Conservation (phyloP, 2,797 vertebrate genomes). For the Poecilia wingei region DNA sequence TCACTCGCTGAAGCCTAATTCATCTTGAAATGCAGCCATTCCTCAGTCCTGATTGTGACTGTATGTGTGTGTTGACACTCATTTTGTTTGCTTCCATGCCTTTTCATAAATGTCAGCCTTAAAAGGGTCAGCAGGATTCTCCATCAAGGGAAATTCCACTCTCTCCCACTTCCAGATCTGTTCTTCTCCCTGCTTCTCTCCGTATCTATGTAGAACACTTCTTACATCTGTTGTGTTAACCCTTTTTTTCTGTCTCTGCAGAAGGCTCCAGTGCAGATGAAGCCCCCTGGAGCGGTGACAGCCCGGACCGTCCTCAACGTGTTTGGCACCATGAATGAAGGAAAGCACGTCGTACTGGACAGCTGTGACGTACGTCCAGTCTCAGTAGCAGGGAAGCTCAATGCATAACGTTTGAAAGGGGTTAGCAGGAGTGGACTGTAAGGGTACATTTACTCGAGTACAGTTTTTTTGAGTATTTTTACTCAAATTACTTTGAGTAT, state of each 20-base stretch:
- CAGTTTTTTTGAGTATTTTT: too few relatives aligned
- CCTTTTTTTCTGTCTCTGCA: slow-evolving; percentile 52
- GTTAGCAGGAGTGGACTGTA: too few relatives aligned
- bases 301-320: slow-evolving; percentile 87
- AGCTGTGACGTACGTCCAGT: slow-evolving; percentile 81
- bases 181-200: not conserved
- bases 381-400: not conserved
- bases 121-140: slow-evolving; percentile 12
- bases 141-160: slow-evolving; percentile 48
- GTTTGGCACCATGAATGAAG: slow-evolving; percentile 73
- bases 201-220: not conserved
- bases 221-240: not conserved
- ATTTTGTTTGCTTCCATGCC: slow-evolving; percentile 49
- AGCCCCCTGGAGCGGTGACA: slow-evolving; percentile 84
- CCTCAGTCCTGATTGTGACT: slow-evolving; percentile 37
- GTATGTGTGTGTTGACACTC: slow-evolving; percentile 29
- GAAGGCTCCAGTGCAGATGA: slow-evolving; percentile 69
- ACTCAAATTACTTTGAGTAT: too few relatives aligned
- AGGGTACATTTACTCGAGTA: too few relatives aligned
- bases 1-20: slow-evolving; percentile 61
- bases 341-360: slow-evolving; percentile 84
- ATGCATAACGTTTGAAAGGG: too few relatives aligned
- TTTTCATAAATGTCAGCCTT: slow-evolving; percentile 71
- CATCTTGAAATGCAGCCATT: slow-evolving; percentile 64
- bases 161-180: not conserved